Evolutionary conservation across 2,113 vertebrate species (phyloP).

Genomic region (Terrapene triunguis): DNA sequence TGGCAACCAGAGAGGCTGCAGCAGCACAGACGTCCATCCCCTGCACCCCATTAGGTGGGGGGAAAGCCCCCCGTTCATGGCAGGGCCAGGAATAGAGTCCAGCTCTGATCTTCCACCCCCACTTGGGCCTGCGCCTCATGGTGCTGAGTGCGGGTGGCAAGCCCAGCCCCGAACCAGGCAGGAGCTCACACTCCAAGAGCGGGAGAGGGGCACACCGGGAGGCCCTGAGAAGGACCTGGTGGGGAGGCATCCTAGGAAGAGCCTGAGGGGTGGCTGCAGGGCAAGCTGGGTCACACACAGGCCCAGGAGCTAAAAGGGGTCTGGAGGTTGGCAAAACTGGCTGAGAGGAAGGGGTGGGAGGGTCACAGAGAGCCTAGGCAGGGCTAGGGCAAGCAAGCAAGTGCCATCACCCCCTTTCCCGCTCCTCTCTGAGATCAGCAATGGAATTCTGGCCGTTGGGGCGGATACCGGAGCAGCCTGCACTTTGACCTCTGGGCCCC

Average conservation of each 20-base stretch:
- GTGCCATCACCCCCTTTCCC: not conserved
- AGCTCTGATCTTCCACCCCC: not conserved
- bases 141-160: not conserved
- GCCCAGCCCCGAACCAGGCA: not conserved
- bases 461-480: not conserved
- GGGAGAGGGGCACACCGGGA: not conserved
- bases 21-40: fast-evolving
- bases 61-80: fast-evolving
- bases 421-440: fast-evolving
- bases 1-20: not conserved
- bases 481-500: fast-evolving
- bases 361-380: not conserved
- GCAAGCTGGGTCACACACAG: not conserved
- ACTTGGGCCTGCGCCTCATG: not conserved
- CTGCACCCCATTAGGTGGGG: not conserved
- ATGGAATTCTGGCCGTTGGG: fast-evolving
- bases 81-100: fast-evolving
- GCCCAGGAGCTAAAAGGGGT: not conserved
- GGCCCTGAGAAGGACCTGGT: not conserved
- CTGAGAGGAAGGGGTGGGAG: too few species aligned
- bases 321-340: not conserved
- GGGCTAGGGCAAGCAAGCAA: not conserved
- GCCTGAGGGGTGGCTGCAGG: not conserved
- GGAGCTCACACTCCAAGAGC: not conserved
- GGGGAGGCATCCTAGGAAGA: too few species aligned